Evolutionary conservation across 2,113 vertebrate species (phyloP).

Genomic region (Aramus guarauna): DNA sequence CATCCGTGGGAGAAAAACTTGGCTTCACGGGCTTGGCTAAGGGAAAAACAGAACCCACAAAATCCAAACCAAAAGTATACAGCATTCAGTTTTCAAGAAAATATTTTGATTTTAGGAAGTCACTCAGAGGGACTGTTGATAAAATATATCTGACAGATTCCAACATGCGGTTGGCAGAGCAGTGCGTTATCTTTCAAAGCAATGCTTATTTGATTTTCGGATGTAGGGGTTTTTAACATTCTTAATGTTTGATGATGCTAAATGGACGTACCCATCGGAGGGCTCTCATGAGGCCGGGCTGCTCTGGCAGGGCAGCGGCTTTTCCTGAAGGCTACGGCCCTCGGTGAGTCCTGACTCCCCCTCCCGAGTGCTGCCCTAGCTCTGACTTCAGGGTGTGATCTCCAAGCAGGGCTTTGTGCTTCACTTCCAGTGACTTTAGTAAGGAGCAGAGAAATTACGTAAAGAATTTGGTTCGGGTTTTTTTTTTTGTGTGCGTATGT

Average conservation of each 20-base stretch:
- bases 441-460: not conserved
- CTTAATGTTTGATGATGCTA: slow-evolving; percentile 31
- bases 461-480: not conserved
- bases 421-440: not conserved
- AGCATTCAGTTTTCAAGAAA: not conserved
- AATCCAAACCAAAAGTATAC: not conserved
- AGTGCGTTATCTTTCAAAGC: not conserved
- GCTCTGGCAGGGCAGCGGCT: not conserved
- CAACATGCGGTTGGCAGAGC: not conserved
- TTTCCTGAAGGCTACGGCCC: not conserved
- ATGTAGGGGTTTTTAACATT: not conserved
- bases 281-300: not conserved
- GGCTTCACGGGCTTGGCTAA: not conserved
- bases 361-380: not conserved
- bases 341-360: not conserved
- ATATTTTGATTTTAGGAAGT: not conserved
- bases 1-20: not conserved
- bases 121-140: not conserved
- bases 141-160: not conserved
- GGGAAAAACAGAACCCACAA: not conserved
- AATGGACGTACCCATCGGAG: not conserved
- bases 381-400: not conserved
- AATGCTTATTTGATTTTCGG: not conserved
- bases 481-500: too few relatives aligned
- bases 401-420: not conserved